Evolutionary conservation across 2,888 invertebrate species (phyloP).

Genomic region (Phengaris arion): DNA sequence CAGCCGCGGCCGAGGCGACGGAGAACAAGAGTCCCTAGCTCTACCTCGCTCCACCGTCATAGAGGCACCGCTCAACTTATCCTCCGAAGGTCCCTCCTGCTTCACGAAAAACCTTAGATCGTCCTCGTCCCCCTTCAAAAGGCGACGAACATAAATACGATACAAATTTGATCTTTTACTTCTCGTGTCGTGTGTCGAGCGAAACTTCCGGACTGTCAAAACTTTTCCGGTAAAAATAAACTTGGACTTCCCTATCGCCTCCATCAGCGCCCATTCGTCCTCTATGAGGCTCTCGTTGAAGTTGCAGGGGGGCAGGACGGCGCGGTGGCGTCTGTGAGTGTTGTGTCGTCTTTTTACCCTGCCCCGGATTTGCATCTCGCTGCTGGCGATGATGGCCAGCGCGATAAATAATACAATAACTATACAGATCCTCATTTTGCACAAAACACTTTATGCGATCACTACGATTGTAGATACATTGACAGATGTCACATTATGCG

Average conservation of each 20-base stretch:
- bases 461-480: slow-evolving; percentile 63
- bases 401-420: slow-evolving; percentile 72
- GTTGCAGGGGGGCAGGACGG: slow-evolving; percentile 66
- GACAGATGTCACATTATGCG: slow-evolving; percentile 73
- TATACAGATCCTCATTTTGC: slow-evolving; percentile 65
- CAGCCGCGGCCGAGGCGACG: slow-evolving; percentile 67
- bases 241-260: slow-evolving; percentile 72
- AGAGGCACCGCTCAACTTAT: slow-evolving; percentile 65
- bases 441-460: slow-evolving; percentile 55
- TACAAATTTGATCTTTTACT: slow-evolving; percentile 68
- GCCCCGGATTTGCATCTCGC: slow-evolving; percentile 70
- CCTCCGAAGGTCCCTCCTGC: slow-evolving; percentile 55
- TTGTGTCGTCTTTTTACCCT: slow-evolving; percentile 72
- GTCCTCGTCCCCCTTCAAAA: slow-evolving; percentile 69
- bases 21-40: slow-evolving; percentile 63
- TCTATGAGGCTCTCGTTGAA: slow-evolving; percentile 76
- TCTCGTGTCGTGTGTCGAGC: slow-evolving; percentile 50
- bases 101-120: slow-evolving; percentile 61
- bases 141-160: slow-evolving; percentile 67
- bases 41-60: slow-evolving; percentile 61
- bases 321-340: slow-evolving; percentile 64
- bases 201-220: slow-evolving; percentile 66
- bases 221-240: slow-evolving; percentile 77
- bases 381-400: slow-evolving; percentile 63
- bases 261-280: slow-evolving; percentile 74